Evolutionary conservation across 2,888 invertebrate genomes (phyloP), one percentile per base, ranked within the genome.

Genomic region (Thereva nobilitata): DNA sequence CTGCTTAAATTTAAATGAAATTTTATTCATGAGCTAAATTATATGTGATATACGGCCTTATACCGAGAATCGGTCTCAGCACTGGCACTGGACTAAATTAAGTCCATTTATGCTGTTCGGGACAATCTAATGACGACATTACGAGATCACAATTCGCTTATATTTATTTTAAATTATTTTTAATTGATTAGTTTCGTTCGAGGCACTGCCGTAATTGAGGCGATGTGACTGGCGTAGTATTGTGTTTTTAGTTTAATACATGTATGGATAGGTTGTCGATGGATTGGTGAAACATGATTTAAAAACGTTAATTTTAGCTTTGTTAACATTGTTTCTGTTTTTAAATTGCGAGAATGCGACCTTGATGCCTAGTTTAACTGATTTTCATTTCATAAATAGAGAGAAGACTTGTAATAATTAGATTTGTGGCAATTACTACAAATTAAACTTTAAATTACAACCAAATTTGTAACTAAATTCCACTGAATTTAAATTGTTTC

Each of bases 111-210:
- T 70, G 70, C 54, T 70, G 70, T 61, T 37, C 44, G 65, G 65
- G 55, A 67, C 59, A 67, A 61, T 67, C 67, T 69, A 69, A 69
- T 69, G 69, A 69, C 69, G 69, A 67, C 69, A 69, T 69, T 69
- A 69, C 69, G 66, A 67, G 69, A 67, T 69, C 67, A 69, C 69
- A 69, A 69, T 69, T 69, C 66, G 57, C 67, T 67, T 70, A 57
- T 67, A 70, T 70, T 70, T 70, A 70, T 70, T 70, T 70, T 70
- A 70, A 70, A 70, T 70, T 70, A 70, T 70, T 70, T 70, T 70
- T 70, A 70, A 70, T 70, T 70, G 70, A 70, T 70, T 70, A 70
- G 70, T 70, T 70, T 70, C 66, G 53, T 69, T 67, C 65, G 55
- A 49, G 49, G 49, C 49, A 49, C 41, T 55, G 34, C 47, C 41